Evolutionary conservation across 2,797 vertebrate genomes (phyloP), one percentile per base, ranked within the genome.

Genomic region (Myripristis jacobus): DNA sequence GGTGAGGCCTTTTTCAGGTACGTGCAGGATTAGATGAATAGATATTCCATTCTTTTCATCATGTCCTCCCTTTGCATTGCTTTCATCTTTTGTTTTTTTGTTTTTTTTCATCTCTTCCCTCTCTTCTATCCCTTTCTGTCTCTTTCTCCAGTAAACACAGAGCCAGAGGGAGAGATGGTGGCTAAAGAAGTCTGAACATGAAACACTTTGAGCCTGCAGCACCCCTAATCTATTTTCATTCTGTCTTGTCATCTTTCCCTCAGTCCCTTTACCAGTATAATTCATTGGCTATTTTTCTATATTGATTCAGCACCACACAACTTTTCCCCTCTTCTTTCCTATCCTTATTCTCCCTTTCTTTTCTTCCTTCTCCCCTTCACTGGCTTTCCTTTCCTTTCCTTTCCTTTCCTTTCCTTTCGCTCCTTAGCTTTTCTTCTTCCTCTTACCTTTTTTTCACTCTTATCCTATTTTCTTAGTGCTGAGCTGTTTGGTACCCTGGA

Each of bases 401-500:
- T 21, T 58, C 1, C 16, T 34, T 54, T 48, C 6, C 36, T 65
- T 54, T 34, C 0, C 29, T 58, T 61, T 31, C 13, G 43, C 52
- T 34, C 29, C 34, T 38, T 52, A 64, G 41, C 44, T 64, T 58
- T 66, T 54, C 34, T 50, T 63, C 67, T 38, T 38, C 15, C 44
- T 52, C 5, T 41, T 27, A 59, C 46, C 50, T 64, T 66, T 62
- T 80, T 51, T 6, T 46, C 19, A 6, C 73, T 43, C 15, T 81
- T 82, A 69, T 79, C 64, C 0, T 0, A 59, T 85, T 84, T 84
- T 60, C 57, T 48, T 48, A 69, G 69, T 6, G 9, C 69, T 70
- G 72, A 70, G 80, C 70, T 43, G 63, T 80, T 74, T 80, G 55
- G 57, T 68, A 11, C 75, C 74, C 82, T 57, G 0, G 8, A 83